Conservation (phyloP, 2,113 vertebrate species). For the Hystrix cristata region DNA sequence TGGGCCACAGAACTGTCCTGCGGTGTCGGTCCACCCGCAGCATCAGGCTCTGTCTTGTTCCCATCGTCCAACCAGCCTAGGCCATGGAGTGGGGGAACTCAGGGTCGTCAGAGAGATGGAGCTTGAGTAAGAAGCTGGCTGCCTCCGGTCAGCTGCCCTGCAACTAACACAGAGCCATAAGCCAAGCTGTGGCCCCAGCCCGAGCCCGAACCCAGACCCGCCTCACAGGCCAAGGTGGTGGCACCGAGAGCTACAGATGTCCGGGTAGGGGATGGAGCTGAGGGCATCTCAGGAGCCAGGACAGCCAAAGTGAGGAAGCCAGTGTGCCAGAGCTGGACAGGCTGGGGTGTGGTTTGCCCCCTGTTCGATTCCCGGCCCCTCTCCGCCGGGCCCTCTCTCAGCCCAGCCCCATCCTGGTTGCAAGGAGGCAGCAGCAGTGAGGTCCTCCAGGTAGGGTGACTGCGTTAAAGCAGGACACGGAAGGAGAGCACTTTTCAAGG, state of each 20-base stretch:
- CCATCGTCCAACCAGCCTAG: neutral
- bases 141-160: neutral
- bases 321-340: neutral
- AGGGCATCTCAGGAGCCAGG: constrained; percentile 12
- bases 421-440: neutral
- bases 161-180: neutral
- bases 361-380: neutral
- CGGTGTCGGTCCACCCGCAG: neutral
- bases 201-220: neutral
- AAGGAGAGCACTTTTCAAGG: constrained; percentile 88
- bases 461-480: constrained; percentile 38
- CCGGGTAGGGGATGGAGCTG: neutral
- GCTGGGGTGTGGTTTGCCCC: neutral
- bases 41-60: rapidly evolving
- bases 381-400: neutral
- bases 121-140: neutral
- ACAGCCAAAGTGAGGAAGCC: neutral
- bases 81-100: neutral
- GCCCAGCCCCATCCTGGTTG: neutral
- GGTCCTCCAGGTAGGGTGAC: constrained; percentile 18
- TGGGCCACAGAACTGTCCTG: neutral
- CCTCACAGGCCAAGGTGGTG: neutral
- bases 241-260: neutral
- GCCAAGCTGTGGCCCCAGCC: neutral
- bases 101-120: neutral